phyloP scores from a whole-genome alignment of 2,113 vertebrate species.

The Hipposideros armiger region DNA sequence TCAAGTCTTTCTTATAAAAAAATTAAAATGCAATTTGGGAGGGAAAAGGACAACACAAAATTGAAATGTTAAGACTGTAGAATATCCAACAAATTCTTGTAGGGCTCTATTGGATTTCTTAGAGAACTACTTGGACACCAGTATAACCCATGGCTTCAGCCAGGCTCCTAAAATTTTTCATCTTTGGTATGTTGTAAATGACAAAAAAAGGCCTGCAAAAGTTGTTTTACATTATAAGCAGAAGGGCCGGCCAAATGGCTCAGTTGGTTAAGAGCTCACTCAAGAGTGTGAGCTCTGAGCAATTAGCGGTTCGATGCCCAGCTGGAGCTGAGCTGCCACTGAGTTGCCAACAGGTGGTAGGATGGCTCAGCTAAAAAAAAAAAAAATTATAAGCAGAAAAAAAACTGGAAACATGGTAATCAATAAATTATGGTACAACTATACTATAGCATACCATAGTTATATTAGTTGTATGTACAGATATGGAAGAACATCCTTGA shows the following conservation, averaged over 20 bases:
- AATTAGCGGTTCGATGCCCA: no score
- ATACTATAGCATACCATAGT: neutral
- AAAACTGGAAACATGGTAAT: constrained; percentile 17
- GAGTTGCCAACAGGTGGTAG: no score
- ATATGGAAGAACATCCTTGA: neutral
- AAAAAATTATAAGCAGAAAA: neutral
- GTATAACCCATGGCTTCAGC: neutral
- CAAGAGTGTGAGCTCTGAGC: no score
- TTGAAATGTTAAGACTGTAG: neutral
- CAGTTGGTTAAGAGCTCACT: no score
- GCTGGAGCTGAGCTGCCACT: no score
- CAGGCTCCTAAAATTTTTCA: neutral
- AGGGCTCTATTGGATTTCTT: neutral
- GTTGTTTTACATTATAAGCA: neutral
- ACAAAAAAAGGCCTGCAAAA: constrained; percentile 2
- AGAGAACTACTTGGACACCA: neutral
- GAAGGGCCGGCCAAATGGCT: neutral
- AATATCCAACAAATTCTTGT: neutral
- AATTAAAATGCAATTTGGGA: neutral
- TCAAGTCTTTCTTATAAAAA: neutral
- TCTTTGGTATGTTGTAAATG: neutral
- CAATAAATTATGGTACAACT: neutral
- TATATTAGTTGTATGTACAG: neutral
- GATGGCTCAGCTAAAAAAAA: neutral
- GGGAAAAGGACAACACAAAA: neutral